These are phyloP conservation scores for Atta cephalotes DNA, from an alignment of 1,140 invertebrate genomes.

Conservation along the genomic window DNA sequence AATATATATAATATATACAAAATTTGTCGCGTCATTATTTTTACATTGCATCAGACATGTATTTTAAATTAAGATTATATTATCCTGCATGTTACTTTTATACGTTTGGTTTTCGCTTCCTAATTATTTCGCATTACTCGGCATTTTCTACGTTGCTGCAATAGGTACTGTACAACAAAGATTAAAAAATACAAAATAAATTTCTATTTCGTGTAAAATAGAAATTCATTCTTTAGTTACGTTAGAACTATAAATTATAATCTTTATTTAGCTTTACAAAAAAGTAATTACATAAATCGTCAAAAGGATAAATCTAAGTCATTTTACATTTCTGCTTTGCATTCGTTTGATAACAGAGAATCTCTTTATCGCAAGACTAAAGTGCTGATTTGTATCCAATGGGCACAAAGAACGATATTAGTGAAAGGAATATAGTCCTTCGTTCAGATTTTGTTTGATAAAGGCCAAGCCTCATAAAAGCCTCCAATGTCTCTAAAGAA, in stretches of 20 bases:
- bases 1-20: background rate
- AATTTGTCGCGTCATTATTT: background rate
- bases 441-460: conserved; percentile 37
- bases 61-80: conserved; percentile 1
- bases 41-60: background rate
- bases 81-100: background rate
- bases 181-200: background rate
- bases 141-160: conserved; percentile 15
- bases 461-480: conserved; percentile 49
- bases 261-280: background rate
- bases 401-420: background rate
- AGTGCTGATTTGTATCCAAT: conserved; percentile 25
- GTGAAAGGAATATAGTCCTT: background rate
- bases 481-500: conserved; percentile 36
- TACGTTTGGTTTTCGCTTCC: background rate
- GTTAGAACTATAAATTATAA: background rate
- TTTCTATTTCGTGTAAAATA: background rate
- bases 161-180: background rate
- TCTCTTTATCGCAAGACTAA: conserved; percentile 23
- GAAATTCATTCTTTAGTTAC: conserved; percentile 23
- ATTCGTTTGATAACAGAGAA: conserved; percentile 4
- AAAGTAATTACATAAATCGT: conserved; percentile 17
- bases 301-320: background rate
- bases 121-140: conserved; percentile 11
- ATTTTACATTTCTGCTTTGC: conserved; percentile 18